Percentiles rank a stretch among this genome's conserved stretches.
Evolutionary conservation across 2,888 invertebrate genomes (phyloP).

Genomic region (Neoaliturus tenellus): DNA sequence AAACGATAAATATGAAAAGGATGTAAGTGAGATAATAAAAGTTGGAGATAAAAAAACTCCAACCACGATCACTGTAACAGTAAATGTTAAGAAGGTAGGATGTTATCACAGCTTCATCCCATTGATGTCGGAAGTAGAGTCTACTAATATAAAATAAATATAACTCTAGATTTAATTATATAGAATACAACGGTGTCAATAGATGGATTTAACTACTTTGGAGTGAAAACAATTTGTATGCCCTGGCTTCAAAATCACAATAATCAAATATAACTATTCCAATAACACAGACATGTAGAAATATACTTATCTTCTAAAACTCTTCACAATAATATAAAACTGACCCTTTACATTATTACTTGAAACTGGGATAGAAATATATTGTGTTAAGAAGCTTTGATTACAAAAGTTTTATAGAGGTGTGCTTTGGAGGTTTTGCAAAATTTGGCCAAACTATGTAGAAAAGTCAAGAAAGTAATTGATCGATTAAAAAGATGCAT

Average conservation of each 20-base stretch:
- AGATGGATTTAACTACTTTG: too few species aligned
- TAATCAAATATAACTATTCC: neutral
- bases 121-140: too few species aligned
- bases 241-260: neutral
- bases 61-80: conserved; percentile 15
- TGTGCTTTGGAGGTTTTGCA: neutral
- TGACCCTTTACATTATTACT: neutral
- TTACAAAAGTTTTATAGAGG: neutral
- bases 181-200: neutral
- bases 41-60: conserved; percentile 21
- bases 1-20: conserved; percentile 28
- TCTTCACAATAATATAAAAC: neutral
- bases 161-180: too few species aligned
- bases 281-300: neutral
- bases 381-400: neutral
- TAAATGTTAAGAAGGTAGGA: conserved; percentile 5
- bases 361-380: neutral
- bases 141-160: too few species aligned
- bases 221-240: neutral
- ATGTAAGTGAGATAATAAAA: conserved; percentile 30
- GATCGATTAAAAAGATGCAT: too few species aligned
- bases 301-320: neutral
- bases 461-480: too few species aligned
- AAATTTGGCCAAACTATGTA: neutral
- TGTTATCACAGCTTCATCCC: too few species aligned